Evolutionary conservation across 2,113 vertebrate genomes (phyloP).

Genomic region (Salvator merianae): DNA sequence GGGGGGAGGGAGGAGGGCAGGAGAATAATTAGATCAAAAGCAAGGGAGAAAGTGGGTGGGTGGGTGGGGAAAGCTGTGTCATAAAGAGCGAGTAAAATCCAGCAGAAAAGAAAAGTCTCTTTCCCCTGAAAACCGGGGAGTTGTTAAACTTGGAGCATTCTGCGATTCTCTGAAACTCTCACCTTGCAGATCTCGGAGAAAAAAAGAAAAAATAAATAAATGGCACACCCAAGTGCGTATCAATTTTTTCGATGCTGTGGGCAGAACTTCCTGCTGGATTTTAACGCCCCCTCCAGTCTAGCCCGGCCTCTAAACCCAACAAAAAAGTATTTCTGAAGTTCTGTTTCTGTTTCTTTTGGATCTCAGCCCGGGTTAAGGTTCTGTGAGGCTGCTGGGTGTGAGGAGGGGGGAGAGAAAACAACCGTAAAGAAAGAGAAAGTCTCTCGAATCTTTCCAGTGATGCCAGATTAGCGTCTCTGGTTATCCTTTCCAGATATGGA

Average conservation of each 20-base stretch:
- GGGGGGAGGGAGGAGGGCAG: conserved; percentile 44
- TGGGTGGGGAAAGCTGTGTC: conserved; percentile 12
- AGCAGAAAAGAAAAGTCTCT: conserved; percentile 3
- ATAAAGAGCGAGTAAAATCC: neutral
- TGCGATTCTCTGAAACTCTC: no score
- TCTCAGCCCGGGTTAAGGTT: neutral
- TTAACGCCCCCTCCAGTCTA: no score
- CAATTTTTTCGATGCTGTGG: neutral
- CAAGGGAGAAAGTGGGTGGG: conserved; percentile 22
- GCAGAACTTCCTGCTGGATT: neutral
- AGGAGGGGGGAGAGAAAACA: fast-evolving
- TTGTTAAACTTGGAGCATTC: conserved; percentile 16
- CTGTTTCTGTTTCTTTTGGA: no score
- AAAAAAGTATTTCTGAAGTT: neutral
- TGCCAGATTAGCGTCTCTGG: neutral
- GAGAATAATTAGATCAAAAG: conserved; percentile 32
- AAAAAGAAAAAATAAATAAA: no score
- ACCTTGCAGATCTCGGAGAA: no score
- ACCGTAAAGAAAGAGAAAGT: no score
- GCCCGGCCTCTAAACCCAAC: no score
- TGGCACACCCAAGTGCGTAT: neutral
- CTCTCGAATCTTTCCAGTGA: neutral
- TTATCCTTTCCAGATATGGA: neutral
- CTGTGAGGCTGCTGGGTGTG: neutral
- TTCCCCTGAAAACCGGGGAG: neutral